These are phyloP conservation scores for Gila robusta DNA, from an alignment of 2,797 vertebrate genomes.

Conservation along the genomic window DNA sequence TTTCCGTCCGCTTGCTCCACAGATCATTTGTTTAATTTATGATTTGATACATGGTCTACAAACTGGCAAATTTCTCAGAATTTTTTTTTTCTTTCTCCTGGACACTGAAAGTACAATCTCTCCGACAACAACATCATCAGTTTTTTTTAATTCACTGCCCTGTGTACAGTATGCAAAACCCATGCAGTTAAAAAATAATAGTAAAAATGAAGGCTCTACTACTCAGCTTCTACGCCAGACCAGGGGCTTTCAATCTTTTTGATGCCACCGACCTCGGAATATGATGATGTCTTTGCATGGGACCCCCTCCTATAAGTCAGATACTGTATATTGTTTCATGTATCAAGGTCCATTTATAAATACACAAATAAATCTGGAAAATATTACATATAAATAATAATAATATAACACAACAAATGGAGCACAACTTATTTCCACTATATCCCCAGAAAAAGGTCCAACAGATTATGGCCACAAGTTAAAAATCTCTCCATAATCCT, in stretches of 20 bases:
- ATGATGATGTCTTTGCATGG: neutral
- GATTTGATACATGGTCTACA: constrained; percentile 12
- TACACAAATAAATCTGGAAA: neutral
- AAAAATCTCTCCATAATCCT: constrained; percentile 11
- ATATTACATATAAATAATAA: neutral
- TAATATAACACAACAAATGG: neutral
- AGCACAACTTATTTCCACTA: neutral
- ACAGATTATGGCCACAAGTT: constrained; percentile 4
- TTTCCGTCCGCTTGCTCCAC: neutral
- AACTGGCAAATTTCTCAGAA: neutral
- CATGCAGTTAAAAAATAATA: neutral
- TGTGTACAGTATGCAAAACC: neutral
- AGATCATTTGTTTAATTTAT: constrained; percentile 1
- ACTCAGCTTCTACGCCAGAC: neutral
- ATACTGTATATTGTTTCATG: neutral
- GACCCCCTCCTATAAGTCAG: neutral
- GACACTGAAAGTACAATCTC: neutral
- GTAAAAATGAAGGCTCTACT: neutral
- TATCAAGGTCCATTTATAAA: neutral
- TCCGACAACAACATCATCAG: neutral
- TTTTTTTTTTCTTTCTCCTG: neutral
- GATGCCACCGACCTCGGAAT: neutral
- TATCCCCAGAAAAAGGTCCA: neutral
- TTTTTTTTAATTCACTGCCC: neutral
- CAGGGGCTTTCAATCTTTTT: neutral